Base-by-base conservation (phyloP, 2,888 invertebrate genomes). In the Amphipyra berbera region DNA sequence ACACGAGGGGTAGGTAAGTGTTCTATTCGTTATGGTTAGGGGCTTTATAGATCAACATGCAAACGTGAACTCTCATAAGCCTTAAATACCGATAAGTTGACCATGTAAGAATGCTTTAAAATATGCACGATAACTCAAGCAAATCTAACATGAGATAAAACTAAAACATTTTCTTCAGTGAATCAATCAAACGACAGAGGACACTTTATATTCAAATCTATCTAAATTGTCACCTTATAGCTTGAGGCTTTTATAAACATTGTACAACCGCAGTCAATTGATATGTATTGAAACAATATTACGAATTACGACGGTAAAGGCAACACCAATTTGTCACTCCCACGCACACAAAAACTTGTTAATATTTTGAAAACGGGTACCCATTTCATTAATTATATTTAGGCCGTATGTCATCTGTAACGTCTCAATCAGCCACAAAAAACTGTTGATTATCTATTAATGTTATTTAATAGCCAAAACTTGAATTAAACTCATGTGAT, bases 401-500 rank as follows among this genome's bases (percentile, higher is more conserved):
- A 75, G 70, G 75, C 76, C 77, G 69, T 83, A 68, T 73, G 78
- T 83, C 81, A 78, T 83, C 68, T 68, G 59, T 78, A 81, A 83
- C 78, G 78, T 82, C 85, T 84, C 82, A 81, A 84, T 86, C 81
- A 73, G 65, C 76, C 73, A 75, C 71, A 76, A 79, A 82, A 77
- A 77, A 78, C 75, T 73, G 73, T 79, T 83, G 82, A 84, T 72
- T 78, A 82, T 78, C 79, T 82, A 79, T 81, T 85, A 87, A 85
- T 83, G 71, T 78, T 81, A 79, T 78, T 79, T 80, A 84, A 83
- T 83, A 83, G 78, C 83, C 82, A 81, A 81, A 83, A 80, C 81
- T 82, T 76, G 71, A 78, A 83, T 86, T 84, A 82, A 83, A 85
- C 81, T 83, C 81, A 61, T 65, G 52, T 85, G 84, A 89, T 88